Conservation (phyloP, 2,888 invertebrate genomes). For the Pseudoips prasinana region DNA sequence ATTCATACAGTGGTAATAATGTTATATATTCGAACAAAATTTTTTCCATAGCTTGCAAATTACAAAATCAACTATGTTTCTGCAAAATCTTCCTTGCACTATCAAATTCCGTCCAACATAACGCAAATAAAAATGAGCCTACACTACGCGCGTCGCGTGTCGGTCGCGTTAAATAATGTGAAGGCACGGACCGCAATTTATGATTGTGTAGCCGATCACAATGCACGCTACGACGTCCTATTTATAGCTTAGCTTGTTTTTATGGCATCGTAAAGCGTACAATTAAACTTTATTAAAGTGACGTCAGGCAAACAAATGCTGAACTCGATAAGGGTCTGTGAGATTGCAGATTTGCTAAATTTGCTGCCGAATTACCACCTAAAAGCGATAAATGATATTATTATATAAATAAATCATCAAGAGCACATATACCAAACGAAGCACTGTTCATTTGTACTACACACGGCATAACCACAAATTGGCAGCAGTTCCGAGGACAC, state of each 20-base stretch:
- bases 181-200: constrained; percentile 48
- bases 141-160: constrained; percentile 42
- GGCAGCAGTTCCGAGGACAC: too few relatives aligned
- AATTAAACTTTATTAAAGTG: constrained; percentile 48
- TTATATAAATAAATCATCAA: too few relatives aligned
- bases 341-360: background rate
- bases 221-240: constrained; percentile 36
- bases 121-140: constrained; percentile 28
- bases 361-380: too few relatives aligned
- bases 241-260: constrained; percentile 37
- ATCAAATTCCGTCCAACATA: constrained; percentile 25
- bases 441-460: too few relatives aligned
- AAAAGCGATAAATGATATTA: too few relatives aligned
- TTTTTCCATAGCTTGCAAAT: too few relatives aligned
- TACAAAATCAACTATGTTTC: too few relatives aligned
- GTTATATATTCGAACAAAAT: too few relatives aligned
- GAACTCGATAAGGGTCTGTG: constrained; percentile 16
- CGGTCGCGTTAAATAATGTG: constrained; percentile 51
- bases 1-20: too few relatives aligned
- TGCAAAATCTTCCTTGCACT: constrained; percentile 9
- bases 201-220: constrained; percentile 33
- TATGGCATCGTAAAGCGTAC: constrained; percentile 44
- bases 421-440: too few relatives aligned
- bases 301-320: constrained; percentile 36
- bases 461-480: too few relatives aligned